A percentile compares a stretch with the other conserved stretches of the same genome.
Evolutionary conservation across 2,113 vertebrate genomes (phyloP).

Genomic region (Cygnus buccinator): DNA sequence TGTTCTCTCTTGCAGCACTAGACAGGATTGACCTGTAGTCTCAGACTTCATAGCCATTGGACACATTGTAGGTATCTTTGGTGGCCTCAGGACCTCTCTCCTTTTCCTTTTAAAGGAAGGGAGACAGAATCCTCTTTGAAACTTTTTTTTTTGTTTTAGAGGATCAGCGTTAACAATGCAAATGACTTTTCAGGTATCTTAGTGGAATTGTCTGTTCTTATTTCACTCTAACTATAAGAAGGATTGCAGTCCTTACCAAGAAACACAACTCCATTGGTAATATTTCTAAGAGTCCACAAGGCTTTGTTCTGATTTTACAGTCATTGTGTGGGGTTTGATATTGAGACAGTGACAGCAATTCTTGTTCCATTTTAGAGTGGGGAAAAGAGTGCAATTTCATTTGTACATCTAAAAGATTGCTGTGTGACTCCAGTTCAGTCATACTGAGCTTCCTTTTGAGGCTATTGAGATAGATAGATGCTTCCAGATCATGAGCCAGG

Average conservation of each 20-base stretch:
- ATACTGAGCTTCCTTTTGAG: not conserved
- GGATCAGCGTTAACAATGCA: not conserved
- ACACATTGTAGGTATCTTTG: not conserved
- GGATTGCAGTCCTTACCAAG: not conserved
- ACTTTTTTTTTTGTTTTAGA: not conserved
- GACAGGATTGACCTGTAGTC: not conserved
- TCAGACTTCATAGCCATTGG: not conserved
- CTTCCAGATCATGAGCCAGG: not conserved
- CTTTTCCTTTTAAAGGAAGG: not conserved
- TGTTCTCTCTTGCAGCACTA: not conserved
- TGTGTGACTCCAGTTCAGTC: not conserved
- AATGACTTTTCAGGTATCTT: not conserved
- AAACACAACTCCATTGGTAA: not conserved
- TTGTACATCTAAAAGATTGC: conserved; percentile 22
- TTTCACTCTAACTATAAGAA: not conserved
- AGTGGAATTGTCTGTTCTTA: not conserved
- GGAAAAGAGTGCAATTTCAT: not conserved
- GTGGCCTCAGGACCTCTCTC: not conserved
- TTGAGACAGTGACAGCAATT: conserved; percentile 41
- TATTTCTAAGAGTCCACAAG: not conserved
- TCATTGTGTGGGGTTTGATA: not conserved
- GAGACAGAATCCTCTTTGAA: not conserved
- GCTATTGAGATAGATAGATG: conserved; percentile 18
- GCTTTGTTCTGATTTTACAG: conserved; percentile 26
- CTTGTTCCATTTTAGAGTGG: not conserved